Percentiles rank a stretch among this genome's conserved stretches.
Evolutionary conservation across 2,797 vertebrate genomes (phyloP).

Genomic region (Mormyrus hasselquistii): DNA sequence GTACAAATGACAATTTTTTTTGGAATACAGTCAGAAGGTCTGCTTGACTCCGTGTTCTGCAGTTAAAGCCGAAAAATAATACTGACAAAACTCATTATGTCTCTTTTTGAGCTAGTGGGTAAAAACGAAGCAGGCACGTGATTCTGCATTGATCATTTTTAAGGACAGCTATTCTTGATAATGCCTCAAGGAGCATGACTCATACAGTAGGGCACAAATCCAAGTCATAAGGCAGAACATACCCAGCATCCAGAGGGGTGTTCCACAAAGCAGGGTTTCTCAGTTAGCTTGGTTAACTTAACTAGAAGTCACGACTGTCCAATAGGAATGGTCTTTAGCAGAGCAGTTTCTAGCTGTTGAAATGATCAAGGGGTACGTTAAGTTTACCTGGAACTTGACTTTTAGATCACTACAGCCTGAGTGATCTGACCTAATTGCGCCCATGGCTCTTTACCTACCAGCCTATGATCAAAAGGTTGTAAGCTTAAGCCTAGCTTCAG

Average conservation of each 20-base stretch:
- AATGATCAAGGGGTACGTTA: not conserved
- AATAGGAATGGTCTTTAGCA: too few species aligned
- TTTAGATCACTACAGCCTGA: not conserved
- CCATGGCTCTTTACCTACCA: not conserved
- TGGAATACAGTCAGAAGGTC: not conserved
- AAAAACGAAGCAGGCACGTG: not conserved
- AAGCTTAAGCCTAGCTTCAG: not conserved
- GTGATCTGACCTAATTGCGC: not conserved
- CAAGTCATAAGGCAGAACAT: not conserved
- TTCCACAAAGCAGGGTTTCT: not conserved
- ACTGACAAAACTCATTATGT: not conserved
- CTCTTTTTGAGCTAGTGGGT: not conserved
- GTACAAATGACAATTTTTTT: not conserved
- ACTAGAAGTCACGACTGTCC: too few species aligned
- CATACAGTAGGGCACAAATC: not conserved
- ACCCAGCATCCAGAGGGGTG: not conserved
- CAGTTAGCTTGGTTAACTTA: not conserved
- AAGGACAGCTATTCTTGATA: not conserved
- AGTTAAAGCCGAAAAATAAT: not conserved
- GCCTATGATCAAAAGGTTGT: not conserved
- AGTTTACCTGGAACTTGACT: not conserved
- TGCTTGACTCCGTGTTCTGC: not conserved
- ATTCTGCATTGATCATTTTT: not conserved
- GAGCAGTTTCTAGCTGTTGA: too few species aligned
- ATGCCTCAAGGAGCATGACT: not conserved